Evolutionary conservation across 2,888 invertebrate genomes (phyloP), one percentile per base, ranked within the genome.

Genomic region (Orchesellides sinensis): DNA sequence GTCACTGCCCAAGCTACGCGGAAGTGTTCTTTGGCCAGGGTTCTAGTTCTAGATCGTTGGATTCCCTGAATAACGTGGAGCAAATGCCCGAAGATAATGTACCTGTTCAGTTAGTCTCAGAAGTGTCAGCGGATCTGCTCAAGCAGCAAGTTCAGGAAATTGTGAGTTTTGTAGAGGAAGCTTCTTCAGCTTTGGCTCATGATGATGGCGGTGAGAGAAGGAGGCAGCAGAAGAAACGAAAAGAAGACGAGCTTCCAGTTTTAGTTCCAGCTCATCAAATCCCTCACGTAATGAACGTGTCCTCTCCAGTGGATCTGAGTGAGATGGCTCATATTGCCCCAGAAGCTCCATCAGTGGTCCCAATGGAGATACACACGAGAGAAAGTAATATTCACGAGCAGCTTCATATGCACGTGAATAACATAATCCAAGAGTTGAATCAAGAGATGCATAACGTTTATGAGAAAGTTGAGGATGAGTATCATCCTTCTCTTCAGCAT

Each of bases 1-100:
- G 85, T 10, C 35, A 82, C n/a, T 84, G 85, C 56, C 86, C 84
- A 25, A 85, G 85, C 54, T 87, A 87, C 70, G 87, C 87, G 5
- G 85, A 87, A 78, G 85, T 86, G 40, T 86, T 87, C 69, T 86
- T 87, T 61, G 85, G 69, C 19, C 73, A 72, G 17, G 61, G 66
- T n/a, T 72, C 73, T n/a, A 68, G 27, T 2, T 66, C 66, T 4
- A 54, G 81, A 56, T 68, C 68, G 4, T 47, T 73, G 10, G 81
- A 81, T 25, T 81, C 81, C 2, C 29, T 81, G 19, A 74, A 65
- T 54, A 81, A 81, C 29, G 81, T 81, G 17, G 81, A 81, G 21
- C 81, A 81, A 81, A 81, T 81, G 73, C 81, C 81, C 8, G 81
- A 81, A 17, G 81, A 81, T 32, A 80, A 72, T 47, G 80, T 80